These are phyloP conservation scores for Lasioglossum villosulum DNA, from an alignment of 2,888 invertebrate species.

Conservation along the genomic window DNA sequence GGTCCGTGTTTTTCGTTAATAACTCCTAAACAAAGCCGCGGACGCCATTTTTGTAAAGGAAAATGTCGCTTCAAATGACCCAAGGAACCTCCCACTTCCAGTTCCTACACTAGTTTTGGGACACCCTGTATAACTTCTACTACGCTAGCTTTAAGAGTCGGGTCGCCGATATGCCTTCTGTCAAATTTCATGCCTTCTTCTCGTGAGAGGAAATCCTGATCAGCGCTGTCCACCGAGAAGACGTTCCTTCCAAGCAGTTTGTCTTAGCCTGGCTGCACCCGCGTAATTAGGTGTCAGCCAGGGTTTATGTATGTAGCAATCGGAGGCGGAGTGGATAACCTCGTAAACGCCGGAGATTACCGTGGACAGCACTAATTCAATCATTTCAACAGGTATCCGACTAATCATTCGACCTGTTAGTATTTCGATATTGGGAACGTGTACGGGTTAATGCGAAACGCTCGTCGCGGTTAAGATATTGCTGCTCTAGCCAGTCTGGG, in stretches of 20 bases:
- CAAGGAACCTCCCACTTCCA: too few relatives aligned
- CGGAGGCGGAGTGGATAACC: not conserved
- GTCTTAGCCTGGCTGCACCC: not conserved
- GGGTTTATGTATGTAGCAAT: not conserved
- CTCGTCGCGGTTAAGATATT: not conserved
- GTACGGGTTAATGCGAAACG: not conserved
- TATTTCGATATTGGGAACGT: not conserved
- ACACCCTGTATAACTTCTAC: too few relatives aligned
- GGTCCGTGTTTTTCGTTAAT: too few relatives aligned
- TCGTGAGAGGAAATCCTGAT: not conserved
- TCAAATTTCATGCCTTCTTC: not conserved
- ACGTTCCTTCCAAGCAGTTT: not conserved
- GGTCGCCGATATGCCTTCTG: not conserved
- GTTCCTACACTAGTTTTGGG: too few relatives aligned
- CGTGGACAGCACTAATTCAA: not conserved
- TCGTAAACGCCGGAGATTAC: conserved; percentile 2
- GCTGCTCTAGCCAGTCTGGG: not conserved
- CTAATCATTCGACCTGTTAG: conserved; percentile 3
- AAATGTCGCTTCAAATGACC: too few relatives aligned
- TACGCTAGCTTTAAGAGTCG: too few relatives aligned
- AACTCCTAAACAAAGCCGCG: too few relatives aligned
- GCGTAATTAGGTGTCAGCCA: not conserved
- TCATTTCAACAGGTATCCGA: conserved; percentile 6
- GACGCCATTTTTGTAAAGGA: too few relatives aligned
- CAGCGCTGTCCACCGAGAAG: conserved; percentile 4